A percentile compares a stretch with the other conserved stretches of the same genome.
These are phyloP conservation scores for Mesembrinibis cayennensis DNA, from an alignment of 2,113 vertebrate genomes.

Conservation along the genomic window DNA sequence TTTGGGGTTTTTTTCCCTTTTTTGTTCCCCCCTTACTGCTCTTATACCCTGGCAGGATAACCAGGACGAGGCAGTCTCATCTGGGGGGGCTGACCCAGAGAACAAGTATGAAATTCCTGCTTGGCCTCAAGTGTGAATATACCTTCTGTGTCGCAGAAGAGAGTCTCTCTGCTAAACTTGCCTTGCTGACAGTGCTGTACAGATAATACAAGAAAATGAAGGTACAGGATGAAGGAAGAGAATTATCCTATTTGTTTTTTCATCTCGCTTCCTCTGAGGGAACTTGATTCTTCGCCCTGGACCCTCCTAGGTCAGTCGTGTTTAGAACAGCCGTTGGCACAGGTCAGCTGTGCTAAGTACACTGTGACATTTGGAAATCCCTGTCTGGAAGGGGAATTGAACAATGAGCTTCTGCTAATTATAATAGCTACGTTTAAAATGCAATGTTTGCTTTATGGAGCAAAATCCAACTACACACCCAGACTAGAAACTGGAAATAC, in stretches of 20 bases:
- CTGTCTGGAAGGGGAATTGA: constrained; percentile 38
- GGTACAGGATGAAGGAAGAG: not conserved
- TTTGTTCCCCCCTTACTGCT: not conserved
- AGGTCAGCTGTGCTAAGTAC: constrained; percentile 7
- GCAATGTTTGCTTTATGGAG: constrained; percentile 36
- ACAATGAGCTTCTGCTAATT: constrained; percentile 35
- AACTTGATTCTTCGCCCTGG: not conserved
- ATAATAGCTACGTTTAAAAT: constrained; percentile 38
- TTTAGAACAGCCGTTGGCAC: not conserved
- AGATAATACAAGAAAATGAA: not conserved
- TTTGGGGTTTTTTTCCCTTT: accelerated
- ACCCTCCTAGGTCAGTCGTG: not conserved
- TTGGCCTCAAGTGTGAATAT: not conserved
- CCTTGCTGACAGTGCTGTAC: not conserved
- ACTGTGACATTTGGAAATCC: constrained; percentile 46
- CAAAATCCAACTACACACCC: not conserved
- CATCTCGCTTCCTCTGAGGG: not conserved
- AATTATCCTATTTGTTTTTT: not conserved
- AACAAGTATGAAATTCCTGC: not conserved
- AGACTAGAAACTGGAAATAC: not conserved
- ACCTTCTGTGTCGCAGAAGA: not conserved
- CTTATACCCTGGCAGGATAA: not conserved
- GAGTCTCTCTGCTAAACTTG: not conserved
- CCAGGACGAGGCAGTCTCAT: not conserved
- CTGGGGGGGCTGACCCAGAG: not conserved